Conservation (phyloP, 92 coral and sea anemone genomes). For the Porites lobata region DNA sequence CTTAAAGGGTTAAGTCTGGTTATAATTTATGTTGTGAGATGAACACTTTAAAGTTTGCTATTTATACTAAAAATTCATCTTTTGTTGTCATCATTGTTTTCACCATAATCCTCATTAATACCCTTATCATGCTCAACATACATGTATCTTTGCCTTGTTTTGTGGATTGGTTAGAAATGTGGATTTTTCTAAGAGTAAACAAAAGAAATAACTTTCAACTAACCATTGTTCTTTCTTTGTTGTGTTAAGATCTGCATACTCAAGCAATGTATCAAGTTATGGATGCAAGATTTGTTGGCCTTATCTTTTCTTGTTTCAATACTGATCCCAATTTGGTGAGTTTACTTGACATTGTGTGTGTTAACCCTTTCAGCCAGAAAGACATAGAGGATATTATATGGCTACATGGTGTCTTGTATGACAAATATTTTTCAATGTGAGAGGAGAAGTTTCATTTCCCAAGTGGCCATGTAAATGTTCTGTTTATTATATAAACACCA, state of each 20-base stretch:
- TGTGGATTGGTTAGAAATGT: background rate
- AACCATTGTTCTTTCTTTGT: background rate
- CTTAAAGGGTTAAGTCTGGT: too few species aligned
- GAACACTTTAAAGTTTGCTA: too few species aligned
- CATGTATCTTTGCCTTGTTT: background rate
- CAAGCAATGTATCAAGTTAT: conserved; percentile 97
- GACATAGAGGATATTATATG: too few species aligned
- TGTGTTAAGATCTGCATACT: conserved; percentile 79
- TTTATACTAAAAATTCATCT: too few species aligned
- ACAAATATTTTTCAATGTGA: too few species aligned
- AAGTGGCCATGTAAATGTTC: too few species aligned
- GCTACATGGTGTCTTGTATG: too few species aligned
- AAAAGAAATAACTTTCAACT: background rate
- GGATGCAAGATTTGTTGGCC: conserved; percentile 96
- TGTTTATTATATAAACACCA: too few species aligned
- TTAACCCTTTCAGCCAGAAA: background rate
- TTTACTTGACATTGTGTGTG: background rate
- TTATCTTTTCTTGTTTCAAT: conserved; percentile 95
- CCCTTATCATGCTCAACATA: background rate
- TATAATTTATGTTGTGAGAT: background rate
- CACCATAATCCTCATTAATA: background rate
- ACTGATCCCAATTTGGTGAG: conserved; percentile 84
- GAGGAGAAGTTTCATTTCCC: too few species aligned
- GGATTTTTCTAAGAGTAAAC: background rate
- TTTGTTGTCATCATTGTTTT: background rate